phyloP scores from a whole-genome alignment of 2,797 vertebrate genomes.

The Sarcoramphus papa region DNA sequence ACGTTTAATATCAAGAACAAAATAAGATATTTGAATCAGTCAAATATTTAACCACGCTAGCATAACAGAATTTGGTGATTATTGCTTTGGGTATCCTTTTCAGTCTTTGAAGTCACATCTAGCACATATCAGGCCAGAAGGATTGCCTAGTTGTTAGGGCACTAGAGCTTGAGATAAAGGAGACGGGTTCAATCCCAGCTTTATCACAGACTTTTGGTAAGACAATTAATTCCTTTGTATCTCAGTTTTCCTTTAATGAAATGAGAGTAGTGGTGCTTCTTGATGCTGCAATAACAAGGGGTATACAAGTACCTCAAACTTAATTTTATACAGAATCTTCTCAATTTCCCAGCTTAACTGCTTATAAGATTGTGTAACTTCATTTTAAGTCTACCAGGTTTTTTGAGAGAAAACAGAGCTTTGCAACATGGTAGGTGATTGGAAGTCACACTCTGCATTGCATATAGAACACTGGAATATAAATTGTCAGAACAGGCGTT shows the following conservation, averaged over 20 bases:
- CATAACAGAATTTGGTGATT: not conserved
- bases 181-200: not conserved
- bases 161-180: not conserved
- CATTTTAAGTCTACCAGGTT: not conserved
- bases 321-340: not conserved
- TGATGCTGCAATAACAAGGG: not conserved
- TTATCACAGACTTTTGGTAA: not conserved
- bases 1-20: not conserved
- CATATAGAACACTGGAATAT: not conserved
- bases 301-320: not conserved
- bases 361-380: not conserved
- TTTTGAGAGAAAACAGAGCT: not conserved
- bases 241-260: not conserved
- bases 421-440: not conserved
- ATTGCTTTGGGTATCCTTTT: not conserved
- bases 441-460: not conserved
- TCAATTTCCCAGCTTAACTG: not conserved
- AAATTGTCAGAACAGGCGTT: not conserved
- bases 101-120: not conserved
- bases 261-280: not conserved
- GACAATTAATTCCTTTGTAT: not conserved
- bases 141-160: not conserved
- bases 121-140: not conserved
- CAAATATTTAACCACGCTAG: not conserved
- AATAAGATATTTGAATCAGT: not conserved